phyloP scores from a whole-genome alignment of 2,888 invertebrate species.

The Eristalis tenax region DNA sequence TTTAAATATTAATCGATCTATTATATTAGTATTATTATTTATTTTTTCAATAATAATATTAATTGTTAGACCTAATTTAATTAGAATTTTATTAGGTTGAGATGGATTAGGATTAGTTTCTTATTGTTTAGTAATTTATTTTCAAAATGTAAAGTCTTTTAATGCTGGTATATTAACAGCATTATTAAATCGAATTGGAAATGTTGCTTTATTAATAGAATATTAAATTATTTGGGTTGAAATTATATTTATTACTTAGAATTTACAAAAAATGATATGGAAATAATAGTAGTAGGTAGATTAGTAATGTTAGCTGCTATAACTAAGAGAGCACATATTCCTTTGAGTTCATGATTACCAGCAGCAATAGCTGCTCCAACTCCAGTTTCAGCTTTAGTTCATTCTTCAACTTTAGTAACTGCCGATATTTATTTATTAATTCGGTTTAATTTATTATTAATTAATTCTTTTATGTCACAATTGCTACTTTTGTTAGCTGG shows the following conservation, averaged over 20 bases:
- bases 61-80: conserved; percentile 87
- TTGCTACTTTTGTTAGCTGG: conserved; percentile 83
- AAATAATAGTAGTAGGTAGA: conserved; percentile 81
- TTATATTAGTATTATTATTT: no score
- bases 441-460: no score
- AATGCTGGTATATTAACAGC: conserved; percentile 88
- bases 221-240: conserved; percentile 83
- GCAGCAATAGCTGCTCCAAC: conserved; percentile 89
- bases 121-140: conserved; percentile 85
- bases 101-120: conserved; percentile 88
- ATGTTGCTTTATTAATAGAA: conserved; percentile 85
- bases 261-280: conserved; percentile 81
- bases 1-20: conserved; percentile 83
- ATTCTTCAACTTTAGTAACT: conserved; percentile 90
- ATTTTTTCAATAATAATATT: conserved; percentile 86
- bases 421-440: no score
- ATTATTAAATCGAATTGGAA: conserved; percentile 88
- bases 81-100: conserved; percentile 87
- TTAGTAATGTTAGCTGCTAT: conserved; percentile 84
- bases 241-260: conserved; percentile 83
- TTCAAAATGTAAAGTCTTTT: conserved; percentile 85
- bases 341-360: conserved; percentile 89
- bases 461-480: conserved; percentile 82
- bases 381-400: conserved; percentile 88
- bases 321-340: conserved; percentile 91